A percentile compares a stretch with the other conserved stretches of the same genome.
These are phyloP conservation scores for Phodopus roborovskii DNA, from an alignment of 2,113 vertebrate genomes.

Conservation along the genomic window DNA sequence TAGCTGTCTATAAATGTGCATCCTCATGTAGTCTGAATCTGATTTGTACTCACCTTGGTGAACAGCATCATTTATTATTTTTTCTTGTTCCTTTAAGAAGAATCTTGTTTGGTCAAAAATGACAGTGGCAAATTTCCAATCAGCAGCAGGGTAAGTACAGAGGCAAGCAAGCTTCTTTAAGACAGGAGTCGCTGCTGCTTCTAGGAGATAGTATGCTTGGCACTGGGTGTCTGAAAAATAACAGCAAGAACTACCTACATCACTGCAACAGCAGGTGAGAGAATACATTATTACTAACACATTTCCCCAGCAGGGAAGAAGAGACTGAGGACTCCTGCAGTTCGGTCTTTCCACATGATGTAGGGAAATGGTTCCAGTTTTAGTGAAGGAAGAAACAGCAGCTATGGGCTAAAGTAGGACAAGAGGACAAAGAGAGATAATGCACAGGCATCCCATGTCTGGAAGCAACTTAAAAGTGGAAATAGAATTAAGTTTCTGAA, in stretches of 20 bases:
- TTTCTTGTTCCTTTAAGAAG: slow-evolving; percentile 89
- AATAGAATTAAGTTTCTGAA: slow-evolving; percentile 49
- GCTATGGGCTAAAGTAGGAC: neutral
- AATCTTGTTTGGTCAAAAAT: slow-evolving; percentile 88
- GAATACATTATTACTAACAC: neutral
- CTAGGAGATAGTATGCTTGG: slow-evolving; percentile 85
- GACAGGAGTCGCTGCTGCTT: slow-evolving; percentile 83
- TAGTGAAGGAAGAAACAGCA: slow-evolving; percentile 36
- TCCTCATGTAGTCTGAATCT: neutral
- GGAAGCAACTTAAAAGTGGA: slow-evolving; percentile 41
- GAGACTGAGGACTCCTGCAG: neutral
- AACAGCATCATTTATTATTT: slow-evolving; percentile 82
- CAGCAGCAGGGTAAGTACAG: slow-evolving; percentile 74
- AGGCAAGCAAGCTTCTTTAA: slow-evolving; percentile 81
- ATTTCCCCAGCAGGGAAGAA: neutral
- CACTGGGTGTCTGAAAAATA: slow-evolving; percentile 86
- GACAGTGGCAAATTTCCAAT: slow-evolving; percentile 85
- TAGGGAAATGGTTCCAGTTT: neutral
- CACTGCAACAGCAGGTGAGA: neutral
- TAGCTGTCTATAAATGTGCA: neutral
- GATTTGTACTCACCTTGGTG: slow-evolving; percentile 83
- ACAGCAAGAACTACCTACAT: slow-evolving; percentile 29
- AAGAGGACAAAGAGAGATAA: neutral
- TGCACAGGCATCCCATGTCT: neutral
- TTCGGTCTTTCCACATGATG: slow-evolving; percentile 10